These are phyloP conservation scores for Enteromius afrohamiltoni DNA, from an alignment of 2,797 vertebrate species.

Conservation along the genomic window DNA sequence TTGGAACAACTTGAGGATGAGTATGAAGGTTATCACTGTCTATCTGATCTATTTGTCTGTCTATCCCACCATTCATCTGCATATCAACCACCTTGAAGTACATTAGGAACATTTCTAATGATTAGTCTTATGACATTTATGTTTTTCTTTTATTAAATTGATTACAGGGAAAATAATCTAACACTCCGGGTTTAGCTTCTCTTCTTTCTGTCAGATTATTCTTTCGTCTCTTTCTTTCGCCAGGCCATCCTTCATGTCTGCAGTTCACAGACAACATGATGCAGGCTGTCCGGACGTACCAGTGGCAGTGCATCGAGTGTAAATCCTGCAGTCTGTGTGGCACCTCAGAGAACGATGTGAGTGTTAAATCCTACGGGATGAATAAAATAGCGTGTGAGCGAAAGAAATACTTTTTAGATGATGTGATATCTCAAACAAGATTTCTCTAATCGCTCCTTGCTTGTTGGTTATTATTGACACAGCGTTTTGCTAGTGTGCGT, in stretches of 20 bases:
- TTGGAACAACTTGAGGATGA: neutral
- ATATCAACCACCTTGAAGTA: neutral
- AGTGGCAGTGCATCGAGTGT: conserved; percentile 99
- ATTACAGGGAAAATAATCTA: neutral
- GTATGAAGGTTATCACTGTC: neutral
- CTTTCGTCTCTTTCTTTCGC: neutral
- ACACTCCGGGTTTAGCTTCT: neutral
- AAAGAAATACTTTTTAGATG: neutral
- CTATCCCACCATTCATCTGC: neutral
- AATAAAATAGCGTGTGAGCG: neutral
- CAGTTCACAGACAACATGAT: conserved; percentile 99
- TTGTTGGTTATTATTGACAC: neutral
- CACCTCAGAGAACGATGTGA: conserved; percentile 97
- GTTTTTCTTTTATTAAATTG: neutral
- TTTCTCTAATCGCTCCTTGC: neutral
- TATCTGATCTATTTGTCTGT: neutral
- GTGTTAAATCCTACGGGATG: conserved; percentile 55
- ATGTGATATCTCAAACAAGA: neutral
- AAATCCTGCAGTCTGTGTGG: conserved; percentile 98
- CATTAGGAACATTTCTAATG: neutral
- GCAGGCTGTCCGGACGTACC: conserved; percentile 95
- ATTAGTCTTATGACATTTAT: neutral
- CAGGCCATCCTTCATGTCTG: conserved; percentile 97
- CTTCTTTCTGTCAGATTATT: neutral
- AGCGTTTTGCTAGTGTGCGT: neutral